Conservation (phyloP, 2,113 vertebrate genomes). For the Plectropomus leopardus region DNA sequence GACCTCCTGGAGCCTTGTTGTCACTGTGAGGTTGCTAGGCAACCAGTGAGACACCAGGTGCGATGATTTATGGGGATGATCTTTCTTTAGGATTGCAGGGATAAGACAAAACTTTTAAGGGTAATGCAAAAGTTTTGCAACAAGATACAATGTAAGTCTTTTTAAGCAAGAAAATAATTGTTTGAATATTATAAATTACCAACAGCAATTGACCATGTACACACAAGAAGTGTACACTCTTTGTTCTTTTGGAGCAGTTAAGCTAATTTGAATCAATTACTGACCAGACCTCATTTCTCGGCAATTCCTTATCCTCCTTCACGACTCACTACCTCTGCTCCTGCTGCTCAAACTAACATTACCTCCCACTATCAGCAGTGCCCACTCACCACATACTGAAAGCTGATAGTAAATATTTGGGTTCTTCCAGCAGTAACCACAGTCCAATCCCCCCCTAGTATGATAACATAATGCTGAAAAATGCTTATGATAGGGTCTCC, state of each 20-base stretch:
- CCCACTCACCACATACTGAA: conserved; percentile 57
- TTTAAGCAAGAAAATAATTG: too few species aligned
- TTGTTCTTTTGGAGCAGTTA: background rate
- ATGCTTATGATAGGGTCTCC: conserved; percentile 55
- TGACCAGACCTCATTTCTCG: background rate
- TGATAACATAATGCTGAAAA: conserved; percentile 64
- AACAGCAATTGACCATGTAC: background rate
- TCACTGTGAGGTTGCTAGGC: too few species aligned
- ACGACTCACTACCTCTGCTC: conserved; percentile 42
- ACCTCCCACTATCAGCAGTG: conserved; percentile 44
- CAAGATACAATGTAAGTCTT: background rate
- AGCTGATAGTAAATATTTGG: conserved; percentile 56
- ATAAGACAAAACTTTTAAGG: background rate
- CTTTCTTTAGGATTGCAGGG: too few species aligned
- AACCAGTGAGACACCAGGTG: too few species aligned
- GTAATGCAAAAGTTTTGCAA: background rate
- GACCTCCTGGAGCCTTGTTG: too few species aligned
- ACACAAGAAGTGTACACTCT: background rate
- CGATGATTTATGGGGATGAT: too few species aligned
- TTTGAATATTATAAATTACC: background rate
- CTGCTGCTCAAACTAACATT: conserved; percentile 39
- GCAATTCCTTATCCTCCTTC: conserved; percentile 12
- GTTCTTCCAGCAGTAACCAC: conserved; percentile 52
- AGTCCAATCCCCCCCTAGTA: conserved; percentile 24
- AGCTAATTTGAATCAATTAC: conserved; percentile 48